These are phyloP conservation scores for Neodiprion pinetum DNA, from an alignment of 1,140 invertebrate species.

Conservation along the genomic window DNA sequence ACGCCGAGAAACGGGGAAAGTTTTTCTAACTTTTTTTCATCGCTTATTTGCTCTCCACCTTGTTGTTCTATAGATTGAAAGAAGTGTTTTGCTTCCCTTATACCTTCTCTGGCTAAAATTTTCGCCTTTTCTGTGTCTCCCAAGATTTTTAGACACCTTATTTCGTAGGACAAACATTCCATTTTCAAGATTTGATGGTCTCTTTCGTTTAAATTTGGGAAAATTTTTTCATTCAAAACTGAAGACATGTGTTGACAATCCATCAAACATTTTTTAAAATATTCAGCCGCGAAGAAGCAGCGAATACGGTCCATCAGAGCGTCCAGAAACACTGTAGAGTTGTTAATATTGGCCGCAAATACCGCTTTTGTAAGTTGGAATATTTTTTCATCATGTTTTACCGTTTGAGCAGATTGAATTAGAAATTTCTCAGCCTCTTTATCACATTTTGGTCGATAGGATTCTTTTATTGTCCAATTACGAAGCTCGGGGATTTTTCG, in stretches of 20 bases:
- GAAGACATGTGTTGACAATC: conserved; percentile 46
- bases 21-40: not conserved
- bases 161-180: not conserved
- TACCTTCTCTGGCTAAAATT: not conserved
- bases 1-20: not conserved
- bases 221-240: conserved; percentile 40
- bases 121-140: not conserved
- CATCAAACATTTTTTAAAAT: conserved; percentile 38
- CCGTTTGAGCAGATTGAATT: conserved; percentile 10
- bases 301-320: conserved; percentile 41
- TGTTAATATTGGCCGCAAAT: conserved; percentile 32
- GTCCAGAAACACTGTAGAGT: conserved; percentile 33
- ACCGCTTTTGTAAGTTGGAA: conserved; percentile 42
- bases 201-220: conserved; percentile 17
- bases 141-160: not conserved
- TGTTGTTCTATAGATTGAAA: not conserved
- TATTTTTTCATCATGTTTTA: conserved; percentile 7
- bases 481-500: conserved; percentile 35
- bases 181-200: conserved; percentile 24
- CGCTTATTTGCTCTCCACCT: not conserved
- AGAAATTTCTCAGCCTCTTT: conserved; percentile 35
- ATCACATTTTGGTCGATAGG: conserved; percentile 44
- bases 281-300: conserved; percentile 34
- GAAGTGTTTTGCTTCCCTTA: not conserved
- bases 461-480: conserved; percentile 34